Base-by-base conservation (phyloP, 2,797 vertebrate species). In the Cyclura pinguis region DNA sequence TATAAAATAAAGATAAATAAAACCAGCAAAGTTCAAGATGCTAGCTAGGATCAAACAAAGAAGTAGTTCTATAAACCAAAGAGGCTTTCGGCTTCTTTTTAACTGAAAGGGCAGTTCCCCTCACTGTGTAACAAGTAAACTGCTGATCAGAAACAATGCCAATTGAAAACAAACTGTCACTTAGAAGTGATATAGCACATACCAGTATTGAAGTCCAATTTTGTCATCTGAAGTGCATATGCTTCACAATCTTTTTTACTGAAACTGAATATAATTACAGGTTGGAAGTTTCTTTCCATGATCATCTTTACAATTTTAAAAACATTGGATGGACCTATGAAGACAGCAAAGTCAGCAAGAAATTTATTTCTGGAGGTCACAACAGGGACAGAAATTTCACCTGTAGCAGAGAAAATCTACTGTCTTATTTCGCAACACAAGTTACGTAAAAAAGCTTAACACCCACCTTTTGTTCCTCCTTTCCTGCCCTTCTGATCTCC, bases 261-360 rank as follows among this genome's bases (percentile, higher is more conserved):
- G 97, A 99, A 99, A 96, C 99, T 99, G 96, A 99, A 99, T 94
- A 99, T 99, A 95, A 99, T 99, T 86, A 99, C 99, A 0, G 99
- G 99, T 93, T 99, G 99, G 96, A 99, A 99, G 97, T 99, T 99
- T 90, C 99, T 98, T 97, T 99, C 99, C 98, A 99, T 99, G 91
- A 99, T 99, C 99, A 99, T 99, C 97, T 99, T 99, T 87, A 99
- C 99, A 86, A 99, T 99, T 95, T 99, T 99, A 95, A 99, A 99
- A 69, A 99, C 99, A 85, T 98, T 99, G 88, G 98, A 99, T 5
- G 99, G 98, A 86, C 99, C 99, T 99, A 86, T 10, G 95, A 87
- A 93, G 82, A 95, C 24, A 93, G 7, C 4, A 84, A 13, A 82
- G 73, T 80, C 76, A 80, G 1, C 1, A 32, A 7, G 78, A 91